Percentiles rank a stretch among this genome's conserved stretches.
phyloP scores from a whole-genome alignment of 2,888 invertebrate genomes.

The Frankliniella intonsa region DNA sequence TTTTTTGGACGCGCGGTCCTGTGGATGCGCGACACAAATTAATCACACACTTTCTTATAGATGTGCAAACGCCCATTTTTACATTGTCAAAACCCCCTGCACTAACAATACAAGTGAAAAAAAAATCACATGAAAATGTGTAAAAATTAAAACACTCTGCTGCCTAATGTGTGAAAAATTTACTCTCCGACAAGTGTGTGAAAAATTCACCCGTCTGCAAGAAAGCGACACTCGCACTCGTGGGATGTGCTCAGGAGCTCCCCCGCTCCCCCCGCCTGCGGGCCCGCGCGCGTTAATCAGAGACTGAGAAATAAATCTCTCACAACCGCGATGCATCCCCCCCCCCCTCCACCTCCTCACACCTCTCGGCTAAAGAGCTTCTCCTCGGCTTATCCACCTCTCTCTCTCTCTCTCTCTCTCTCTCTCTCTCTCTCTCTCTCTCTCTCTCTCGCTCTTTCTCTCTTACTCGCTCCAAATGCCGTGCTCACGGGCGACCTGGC shows the following conservation, averaged over 20 bases:
- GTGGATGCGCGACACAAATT: no score
- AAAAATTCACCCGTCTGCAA: no score
- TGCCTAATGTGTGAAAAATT: no score
- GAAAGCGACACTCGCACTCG: not conserved
- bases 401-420: no score
- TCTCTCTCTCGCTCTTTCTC: not conserved
- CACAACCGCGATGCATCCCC: not conserved
- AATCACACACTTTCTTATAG: no score
- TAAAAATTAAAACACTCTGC: no score
- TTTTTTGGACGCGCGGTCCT: no score
- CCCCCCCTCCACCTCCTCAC: not conserved
- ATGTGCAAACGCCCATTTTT: no score
- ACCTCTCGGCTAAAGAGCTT: not conserved
- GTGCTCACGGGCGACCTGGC: not conserved
- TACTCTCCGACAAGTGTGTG: no score
- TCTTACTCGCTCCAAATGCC: not conserved
- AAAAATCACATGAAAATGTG: no score
- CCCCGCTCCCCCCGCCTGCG: not conserved
- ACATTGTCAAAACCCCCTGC: no score
- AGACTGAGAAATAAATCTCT: conserved; percentile 6
- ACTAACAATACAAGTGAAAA: no score
- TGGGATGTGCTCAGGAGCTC: not conserved
- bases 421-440: not conserved
- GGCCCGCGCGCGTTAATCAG: not conserved
- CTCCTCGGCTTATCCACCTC: not conserved